A percentile compares a stretch with the other conserved stretches of the same genome.
Conservation (phyloP, 2,113 vertebrate species). For the Solenodon paradoxus region DNA sequence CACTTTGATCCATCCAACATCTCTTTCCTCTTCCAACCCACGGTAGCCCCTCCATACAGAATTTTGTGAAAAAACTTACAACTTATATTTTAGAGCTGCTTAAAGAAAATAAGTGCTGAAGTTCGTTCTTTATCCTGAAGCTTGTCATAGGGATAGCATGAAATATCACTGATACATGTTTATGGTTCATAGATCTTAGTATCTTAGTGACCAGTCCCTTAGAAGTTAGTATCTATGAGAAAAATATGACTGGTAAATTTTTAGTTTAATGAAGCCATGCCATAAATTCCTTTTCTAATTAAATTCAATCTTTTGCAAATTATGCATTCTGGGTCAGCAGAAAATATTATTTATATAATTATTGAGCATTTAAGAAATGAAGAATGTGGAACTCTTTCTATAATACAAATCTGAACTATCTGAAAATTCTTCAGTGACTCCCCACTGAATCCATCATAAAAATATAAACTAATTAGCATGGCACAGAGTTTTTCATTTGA, state of each 20-base stretch:
- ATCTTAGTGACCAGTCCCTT: background rate
- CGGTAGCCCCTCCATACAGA: background rate
- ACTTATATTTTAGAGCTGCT: background rate
- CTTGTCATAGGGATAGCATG: background rate
- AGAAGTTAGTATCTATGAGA: slow-evolving; percentile 5
- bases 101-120: background rate
- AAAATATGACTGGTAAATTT: slow-evolving; percentile 14
- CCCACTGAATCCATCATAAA: background rate
- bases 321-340: slow-evolving; percentile 26
- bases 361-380: background rate
- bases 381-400: background rate
- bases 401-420: slow-evolving; percentile 27
- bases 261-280: background rate
- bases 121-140: background rate
- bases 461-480: background rate
- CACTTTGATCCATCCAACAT: background rate
- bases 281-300: slow-evolving; percentile 3
- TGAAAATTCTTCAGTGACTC: background rate
- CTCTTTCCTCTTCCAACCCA: background rate
- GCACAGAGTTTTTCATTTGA: background rate
- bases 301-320: slow-evolving; percentile 35
- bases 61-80: background rate
- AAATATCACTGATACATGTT: background rate
- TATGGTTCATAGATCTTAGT: background rate
- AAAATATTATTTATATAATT: slow-evolving; percentile 31